These are phyloP conservation scores for Acanthis flammea DNA, from an alignment of 2,797 vertebrate genomes.

Conservation along the genomic window DNA sequence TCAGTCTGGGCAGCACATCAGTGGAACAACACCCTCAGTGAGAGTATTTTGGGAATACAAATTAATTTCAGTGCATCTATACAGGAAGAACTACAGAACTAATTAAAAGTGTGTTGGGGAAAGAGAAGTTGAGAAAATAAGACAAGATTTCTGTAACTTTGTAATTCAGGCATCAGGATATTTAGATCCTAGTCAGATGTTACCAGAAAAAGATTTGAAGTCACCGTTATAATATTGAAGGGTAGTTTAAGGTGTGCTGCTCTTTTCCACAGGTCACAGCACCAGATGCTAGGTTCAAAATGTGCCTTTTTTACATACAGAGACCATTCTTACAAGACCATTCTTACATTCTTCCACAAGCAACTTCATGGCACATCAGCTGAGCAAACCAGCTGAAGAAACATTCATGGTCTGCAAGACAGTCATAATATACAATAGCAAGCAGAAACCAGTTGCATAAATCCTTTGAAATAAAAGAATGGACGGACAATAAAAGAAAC, in stretches of 20 bases:
- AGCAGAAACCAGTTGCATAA: neutral
- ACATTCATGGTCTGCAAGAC: conserved; percentile 48
- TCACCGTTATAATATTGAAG: neutral
- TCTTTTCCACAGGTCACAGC: conserved; percentile 3
- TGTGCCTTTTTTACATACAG: neutral
- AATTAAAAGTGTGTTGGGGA: neutral
- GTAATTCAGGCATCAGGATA: neutral
- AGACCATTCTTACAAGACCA: neutral
- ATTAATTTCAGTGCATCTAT: neutral
- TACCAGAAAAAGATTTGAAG: neutral
- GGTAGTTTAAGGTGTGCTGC: neutral
- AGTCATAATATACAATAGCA: conserved; percentile 56
- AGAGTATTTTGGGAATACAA: neutral
- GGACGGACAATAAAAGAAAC: conserved; percentile 3
- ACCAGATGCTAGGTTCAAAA: neutral
- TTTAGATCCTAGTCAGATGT: neutral
- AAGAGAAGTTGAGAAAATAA: neutral
- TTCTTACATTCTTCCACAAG: neutral
- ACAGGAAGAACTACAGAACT: neutral
- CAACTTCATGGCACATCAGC: neutral
- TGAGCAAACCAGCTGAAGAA: conserved; percentile 6
- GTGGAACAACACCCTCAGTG: neutral
- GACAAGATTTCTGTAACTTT: neutral
- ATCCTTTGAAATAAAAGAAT: conserved; percentile 35
- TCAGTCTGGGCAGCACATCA: neutral